phyloP scores from a whole-genome alignment of 1,140 invertebrate species.

The Neotoxoptera formosana region DNA sequence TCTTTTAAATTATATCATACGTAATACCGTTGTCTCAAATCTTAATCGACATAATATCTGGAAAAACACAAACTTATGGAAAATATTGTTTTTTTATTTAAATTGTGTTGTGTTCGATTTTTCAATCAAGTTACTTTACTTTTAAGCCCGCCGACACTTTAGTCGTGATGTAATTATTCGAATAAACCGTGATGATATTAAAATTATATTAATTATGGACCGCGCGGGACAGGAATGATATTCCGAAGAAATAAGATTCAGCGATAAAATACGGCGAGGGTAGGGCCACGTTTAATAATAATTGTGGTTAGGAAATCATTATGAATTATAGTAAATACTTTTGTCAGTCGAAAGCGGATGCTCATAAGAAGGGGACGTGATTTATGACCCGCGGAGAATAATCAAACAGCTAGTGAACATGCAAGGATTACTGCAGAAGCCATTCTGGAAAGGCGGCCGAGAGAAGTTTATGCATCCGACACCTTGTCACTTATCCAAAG shows the following conservation, averaged over 20 bases:
- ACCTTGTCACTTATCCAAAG: neutral
- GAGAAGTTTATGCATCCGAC: neutral
- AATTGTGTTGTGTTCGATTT: neutral
- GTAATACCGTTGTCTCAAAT: neutral
- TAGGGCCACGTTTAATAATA: neutral
- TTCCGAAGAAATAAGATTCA: neutral
- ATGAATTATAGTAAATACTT: neutral
- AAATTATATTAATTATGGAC: neutral
- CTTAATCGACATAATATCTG: neutral
- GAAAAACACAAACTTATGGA: neutral
- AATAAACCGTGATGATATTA: neutral
- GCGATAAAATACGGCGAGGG: neutral
- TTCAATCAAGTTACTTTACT: neutral
- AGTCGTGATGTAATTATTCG: neutral
- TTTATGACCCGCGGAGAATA: neutral
- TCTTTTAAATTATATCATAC: neutral
- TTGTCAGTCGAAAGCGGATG: neutral
- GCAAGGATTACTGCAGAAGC: neutral
- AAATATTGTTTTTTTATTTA: neutral
- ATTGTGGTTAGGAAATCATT: neutral
- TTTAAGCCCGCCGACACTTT: neutral
- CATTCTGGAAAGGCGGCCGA: neutral
- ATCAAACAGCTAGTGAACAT: neutral
- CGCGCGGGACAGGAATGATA: neutral
- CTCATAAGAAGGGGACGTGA: neutral